These are phyloP conservation scores for Phylloscopus collybita DNA, from an alignment of 2,797 vertebrate species.

Conservation along the genomic window DNA sequence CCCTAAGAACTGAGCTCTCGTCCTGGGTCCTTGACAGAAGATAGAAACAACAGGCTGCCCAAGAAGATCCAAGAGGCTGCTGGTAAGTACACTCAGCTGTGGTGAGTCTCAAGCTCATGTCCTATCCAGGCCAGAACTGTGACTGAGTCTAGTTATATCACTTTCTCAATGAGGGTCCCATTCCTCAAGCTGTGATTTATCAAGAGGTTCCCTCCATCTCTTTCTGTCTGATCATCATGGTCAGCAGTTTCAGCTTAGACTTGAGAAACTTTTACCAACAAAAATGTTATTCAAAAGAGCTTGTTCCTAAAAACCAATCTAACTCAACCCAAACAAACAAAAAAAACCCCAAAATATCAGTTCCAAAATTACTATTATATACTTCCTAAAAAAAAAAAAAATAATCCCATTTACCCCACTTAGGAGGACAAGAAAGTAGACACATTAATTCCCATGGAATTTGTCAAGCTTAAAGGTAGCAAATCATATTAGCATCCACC, in stretches of 20 bases:
- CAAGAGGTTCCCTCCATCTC: background rate
- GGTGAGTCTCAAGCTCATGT: background rate
- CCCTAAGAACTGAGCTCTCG: background rate
- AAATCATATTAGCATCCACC: background rate
- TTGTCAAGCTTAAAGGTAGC: background rate
- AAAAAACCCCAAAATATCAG: background rate
- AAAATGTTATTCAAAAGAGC: background rate
- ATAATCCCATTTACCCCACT: background rate
- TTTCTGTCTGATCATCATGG: background rate
- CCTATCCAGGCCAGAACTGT: background rate
- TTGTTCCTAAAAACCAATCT: background rate
- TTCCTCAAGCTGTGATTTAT: background rate
- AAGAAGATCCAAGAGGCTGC: background rate
- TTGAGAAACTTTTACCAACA: background rate
- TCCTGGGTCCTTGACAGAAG: background rate
- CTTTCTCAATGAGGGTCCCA: background rate
- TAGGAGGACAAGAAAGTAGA: background rate
- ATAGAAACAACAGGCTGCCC: background rate
- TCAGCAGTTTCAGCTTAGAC: background rate
- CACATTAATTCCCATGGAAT: background rate
- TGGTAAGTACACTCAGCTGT: background rate
- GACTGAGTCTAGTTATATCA: background rate
- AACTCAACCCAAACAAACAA: background rate
- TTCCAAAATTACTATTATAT: background rate
- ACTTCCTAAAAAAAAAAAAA: too few species aligned